Base-by-base conservation (phyloP, 1,140 invertebrate species). In the Aphaenogaster ashmeadi region DNA sequence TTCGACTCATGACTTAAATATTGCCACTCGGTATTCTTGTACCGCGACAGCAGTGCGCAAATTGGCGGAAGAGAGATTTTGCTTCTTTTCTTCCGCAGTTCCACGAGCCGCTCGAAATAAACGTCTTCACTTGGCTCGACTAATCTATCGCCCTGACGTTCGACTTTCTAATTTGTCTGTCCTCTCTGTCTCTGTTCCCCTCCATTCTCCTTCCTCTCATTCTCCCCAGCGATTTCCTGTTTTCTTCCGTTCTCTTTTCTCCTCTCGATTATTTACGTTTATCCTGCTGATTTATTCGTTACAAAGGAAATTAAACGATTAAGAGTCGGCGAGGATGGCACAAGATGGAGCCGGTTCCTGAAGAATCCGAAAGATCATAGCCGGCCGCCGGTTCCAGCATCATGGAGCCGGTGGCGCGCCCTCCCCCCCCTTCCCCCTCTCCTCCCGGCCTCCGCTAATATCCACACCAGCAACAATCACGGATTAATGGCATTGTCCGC, bases 401-500 rank as follows among this genome's bases (percentile, higher is more conserved):
- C 52, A 74, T 50, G 54, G 67, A 75, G 18, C 80, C 8, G 56
- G 58, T 13, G 44, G 69, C 52, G 62, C 50, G 78, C 33, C 33
- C 13, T 27, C 33, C 60, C 85, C 74, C 69, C 67, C 6, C 21
- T 33, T 6, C 8, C 33, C 15, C 18, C 7, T 11, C n/a, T 11
- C 41, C 21, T 67, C 69, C 74, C 72, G 77, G 64, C 71, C 89
- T 87, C 84, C 87, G 79, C 74, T 91, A 91, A 91, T 91, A 91
- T 91, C 90, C 87, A 91, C 90, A 91, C 90, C 90, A 91, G 75
- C 88, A 91, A 94, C 94, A 94, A 94, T 95, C 92, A 93, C 93
- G 93, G 93, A 94, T 94, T 94, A 94, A 94, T 93, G 92, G 92
- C 91, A 92, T 94, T 93, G 92, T 93, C 90, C 91, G 92, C 83